Conservation (phyloP, 2,113 vertebrate genomes). For the Spea multiplicata region DNA sequence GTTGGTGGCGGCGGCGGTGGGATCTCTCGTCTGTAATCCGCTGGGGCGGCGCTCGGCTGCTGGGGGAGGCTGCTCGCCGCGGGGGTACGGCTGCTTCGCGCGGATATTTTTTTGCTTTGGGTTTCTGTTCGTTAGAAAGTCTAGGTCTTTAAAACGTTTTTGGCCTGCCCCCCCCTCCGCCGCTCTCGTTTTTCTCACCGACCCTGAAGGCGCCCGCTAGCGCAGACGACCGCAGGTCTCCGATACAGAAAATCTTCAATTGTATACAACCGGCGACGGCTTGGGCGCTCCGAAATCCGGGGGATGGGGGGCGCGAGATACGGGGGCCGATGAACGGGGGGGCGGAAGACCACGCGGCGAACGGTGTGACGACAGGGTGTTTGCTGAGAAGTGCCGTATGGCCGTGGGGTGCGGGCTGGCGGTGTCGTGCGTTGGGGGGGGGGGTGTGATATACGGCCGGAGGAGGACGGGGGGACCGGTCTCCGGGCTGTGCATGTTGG, state of each 20-base stretch:
- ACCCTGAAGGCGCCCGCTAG: background rate
- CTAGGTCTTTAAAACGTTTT: background rate
- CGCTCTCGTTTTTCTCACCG: background rate
- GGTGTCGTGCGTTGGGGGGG: background rate
- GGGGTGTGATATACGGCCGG: background rate
- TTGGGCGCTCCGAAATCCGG: background rate
- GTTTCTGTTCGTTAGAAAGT: background rate
- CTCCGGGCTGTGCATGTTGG: slow-evolving; percentile 13
- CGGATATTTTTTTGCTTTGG: background rate
- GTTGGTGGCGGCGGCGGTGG: background rate
- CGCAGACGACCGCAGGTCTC: background rate
- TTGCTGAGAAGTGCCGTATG: background rate
- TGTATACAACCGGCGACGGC: no score
- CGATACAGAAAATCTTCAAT: background rate
- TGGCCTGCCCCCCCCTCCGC: background rate
- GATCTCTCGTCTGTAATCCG: slow-evolving; percentile 6
- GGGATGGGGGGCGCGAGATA: background rate
- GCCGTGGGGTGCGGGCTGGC: background rate
- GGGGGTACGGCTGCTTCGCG: background rate
- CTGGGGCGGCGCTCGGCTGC: background rate
- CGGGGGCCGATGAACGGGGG: no score
- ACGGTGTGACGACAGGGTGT: background rate
- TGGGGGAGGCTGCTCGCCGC: background rate
- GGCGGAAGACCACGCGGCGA: no score
- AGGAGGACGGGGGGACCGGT: background rate